phyloP scores from a whole-genome alignment of 2,797 vertebrate species.

The Clarias platycephalus region DNA sequence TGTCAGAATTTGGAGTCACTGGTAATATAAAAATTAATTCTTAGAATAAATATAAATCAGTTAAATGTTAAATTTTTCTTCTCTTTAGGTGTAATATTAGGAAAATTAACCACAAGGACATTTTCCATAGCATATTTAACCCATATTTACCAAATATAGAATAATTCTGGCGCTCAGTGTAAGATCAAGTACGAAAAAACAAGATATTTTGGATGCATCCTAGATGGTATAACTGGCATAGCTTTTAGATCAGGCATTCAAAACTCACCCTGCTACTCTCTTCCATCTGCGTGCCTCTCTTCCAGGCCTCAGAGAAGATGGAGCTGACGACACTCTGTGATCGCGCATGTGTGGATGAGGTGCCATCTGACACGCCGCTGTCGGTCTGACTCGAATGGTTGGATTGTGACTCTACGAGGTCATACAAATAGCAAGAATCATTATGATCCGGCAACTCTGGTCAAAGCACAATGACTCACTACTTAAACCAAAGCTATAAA shows the following conservation, averaged over 20 bases:
- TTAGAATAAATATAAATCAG: not conserved
- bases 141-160: not conserved
- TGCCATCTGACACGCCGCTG: slow-evolving; percentile 88
- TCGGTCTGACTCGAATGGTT: slow-evolving; percentile 97
- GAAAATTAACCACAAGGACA: not conserved
- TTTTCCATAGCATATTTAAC: not conserved
- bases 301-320: slow-evolving; percentile 98
- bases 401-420: slow-evolving; percentile 80
- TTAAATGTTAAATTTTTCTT: not conserved
- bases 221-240: not conserved
- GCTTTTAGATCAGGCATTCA: not conserved
- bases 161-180: not conserved
- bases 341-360: slow-evolving; percentile 84
- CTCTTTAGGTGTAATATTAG: not conserved
- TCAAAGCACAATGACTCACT: not conserved
- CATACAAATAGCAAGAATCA: slow-evolving; percentile 16
- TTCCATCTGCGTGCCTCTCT: slow-evolving; percentile 94
- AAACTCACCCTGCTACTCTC: slow-evolving; percentile 86
- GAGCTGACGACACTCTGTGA: slow-evolving; percentile 97
- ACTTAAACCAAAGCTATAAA: not conserved
- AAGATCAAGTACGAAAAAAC: not conserved
- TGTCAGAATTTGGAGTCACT: not conserved
- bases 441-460: not conserved
- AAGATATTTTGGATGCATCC: not conserved
- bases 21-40: not conserved